Conservation (phyloP, 2,888 invertebrate species). For the Orchesella flavescens region DNA sequence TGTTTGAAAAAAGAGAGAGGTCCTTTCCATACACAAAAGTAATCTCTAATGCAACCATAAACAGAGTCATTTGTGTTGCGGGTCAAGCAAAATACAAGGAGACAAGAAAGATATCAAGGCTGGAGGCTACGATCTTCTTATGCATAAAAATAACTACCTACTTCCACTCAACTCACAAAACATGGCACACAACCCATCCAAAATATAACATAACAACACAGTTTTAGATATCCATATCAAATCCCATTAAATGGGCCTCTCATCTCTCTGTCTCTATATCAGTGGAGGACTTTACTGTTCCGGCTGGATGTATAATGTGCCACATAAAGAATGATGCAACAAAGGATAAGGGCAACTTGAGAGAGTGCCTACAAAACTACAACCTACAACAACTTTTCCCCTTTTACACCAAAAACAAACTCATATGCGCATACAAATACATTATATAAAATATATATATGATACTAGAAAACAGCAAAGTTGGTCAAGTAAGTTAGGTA, state of each 20-base stretch:
- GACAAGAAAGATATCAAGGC: not conserved
- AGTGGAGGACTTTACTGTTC: no score
- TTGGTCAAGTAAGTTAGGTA: no score
- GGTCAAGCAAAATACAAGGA: conserved; percentile 35
- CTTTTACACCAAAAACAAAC: not conserved
- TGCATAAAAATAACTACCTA: conserved; percentile 1
- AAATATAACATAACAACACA: conserved; percentile 1
- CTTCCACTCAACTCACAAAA: not conserved
- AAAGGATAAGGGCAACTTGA: conserved; percentile 38
- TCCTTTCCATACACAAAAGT: conserved; percentile 1
- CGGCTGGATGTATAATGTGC: not conserved
- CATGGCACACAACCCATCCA: not conserved
- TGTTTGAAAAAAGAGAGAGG: not conserved
- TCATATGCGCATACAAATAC: no score
- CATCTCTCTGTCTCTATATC: no score
- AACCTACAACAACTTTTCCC: conserved; percentile 4
- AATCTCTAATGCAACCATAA: conserved; percentile 40
- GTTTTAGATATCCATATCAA: conserved; percentile 27
- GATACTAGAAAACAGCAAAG: not conserved
- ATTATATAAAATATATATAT: no score
- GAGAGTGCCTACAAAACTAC: conserved; percentile 8
- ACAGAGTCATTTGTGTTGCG: conserved; percentile 37
- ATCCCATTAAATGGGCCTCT: conserved; percentile 16
- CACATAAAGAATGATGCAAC: conserved; percentile 49
- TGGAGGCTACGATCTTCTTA: conserved; percentile 13